Percentiles rank a stretch among this genome's conserved stretches.
Evolutionary conservation across 2,113 vertebrate genomes (phyloP).

Genomic region (Ivindomyrus marchei): DNA sequence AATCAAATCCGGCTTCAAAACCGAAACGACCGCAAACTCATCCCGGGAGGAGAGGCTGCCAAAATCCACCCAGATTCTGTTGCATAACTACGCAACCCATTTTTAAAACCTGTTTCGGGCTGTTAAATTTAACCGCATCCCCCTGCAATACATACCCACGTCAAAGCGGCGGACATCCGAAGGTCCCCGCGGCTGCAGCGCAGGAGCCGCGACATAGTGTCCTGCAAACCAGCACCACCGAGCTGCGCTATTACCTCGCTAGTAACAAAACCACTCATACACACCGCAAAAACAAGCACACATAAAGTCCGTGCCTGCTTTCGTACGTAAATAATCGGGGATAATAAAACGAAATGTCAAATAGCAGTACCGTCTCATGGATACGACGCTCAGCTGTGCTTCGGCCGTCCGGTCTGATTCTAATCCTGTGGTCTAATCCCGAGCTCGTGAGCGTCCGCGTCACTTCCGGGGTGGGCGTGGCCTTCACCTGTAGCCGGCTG

Average conservation of each 20-base stretch:
- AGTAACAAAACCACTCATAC: background rate
- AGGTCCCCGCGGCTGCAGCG: slow-evolving; percentile 1
- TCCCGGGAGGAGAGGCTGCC: background rate
- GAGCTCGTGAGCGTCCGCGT: slow-evolving; percentile 1
- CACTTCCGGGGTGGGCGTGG: slow-evolving; percentile 11
- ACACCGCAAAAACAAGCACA: background rate
- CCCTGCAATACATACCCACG: background rate
- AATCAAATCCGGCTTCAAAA: background rate
- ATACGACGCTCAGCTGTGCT: background rate
- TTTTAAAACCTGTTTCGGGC: background rate
- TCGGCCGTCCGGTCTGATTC: background rate
- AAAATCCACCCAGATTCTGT: background rate
- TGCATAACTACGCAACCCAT: background rate
- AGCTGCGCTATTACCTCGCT: background rate
- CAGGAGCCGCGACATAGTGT: background rate
- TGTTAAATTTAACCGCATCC: background rate
- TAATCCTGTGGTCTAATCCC: slow-evolving; percentile 13
- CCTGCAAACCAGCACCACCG: background rate
- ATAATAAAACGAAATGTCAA: background rate
- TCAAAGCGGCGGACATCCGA: slow-evolving; percentile 1
- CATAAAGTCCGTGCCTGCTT: background rate
- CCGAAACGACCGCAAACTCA: background rate
- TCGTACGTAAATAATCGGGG: background rate
- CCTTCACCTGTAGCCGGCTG: background rate
- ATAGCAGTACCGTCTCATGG: background rate